phyloP scores from a whole-genome alignment of 1,140 invertebrate species.

The Pseudomyrmex dendroicus region DNA sequence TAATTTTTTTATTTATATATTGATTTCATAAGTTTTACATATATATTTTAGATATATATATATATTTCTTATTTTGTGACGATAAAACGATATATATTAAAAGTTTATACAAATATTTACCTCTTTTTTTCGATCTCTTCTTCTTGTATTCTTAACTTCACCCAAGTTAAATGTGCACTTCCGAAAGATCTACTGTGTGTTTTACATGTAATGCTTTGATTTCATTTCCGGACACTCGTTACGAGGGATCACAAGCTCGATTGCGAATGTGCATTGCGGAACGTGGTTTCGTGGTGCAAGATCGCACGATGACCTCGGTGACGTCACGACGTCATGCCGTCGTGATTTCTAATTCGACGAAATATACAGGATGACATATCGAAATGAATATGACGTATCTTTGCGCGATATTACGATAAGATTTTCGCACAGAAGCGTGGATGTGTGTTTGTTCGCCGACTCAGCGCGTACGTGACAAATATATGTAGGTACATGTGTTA shows the following conservation, averaged over 20 bases:
- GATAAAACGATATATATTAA: too few species aligned
- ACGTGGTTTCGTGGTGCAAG: conserved; percentile 22
- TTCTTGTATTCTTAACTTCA: background rate
- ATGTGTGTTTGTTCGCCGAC: background rate
- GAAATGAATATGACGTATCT: conserved; percentile 47
- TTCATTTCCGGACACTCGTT: background rate
- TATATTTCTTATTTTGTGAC: too few species aligned
- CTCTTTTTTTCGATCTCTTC: background rate
- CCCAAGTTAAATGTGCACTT: background rate
- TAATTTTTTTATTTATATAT: background rate
- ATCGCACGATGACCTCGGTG: conserved; percentile 25
- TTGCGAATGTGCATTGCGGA: background rate
- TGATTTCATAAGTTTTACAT: background rate
- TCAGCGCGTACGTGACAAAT: too few species aligned
- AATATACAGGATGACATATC: conserved; percentile 22
- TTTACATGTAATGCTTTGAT: background rate
- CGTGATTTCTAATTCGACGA: conserved; percentile 47
- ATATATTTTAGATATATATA: too few species aligned
- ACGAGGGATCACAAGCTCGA: background rate
- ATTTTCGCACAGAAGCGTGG: background rate
- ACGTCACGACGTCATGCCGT: conserved; percentile 16
- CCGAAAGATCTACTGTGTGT: background rate
- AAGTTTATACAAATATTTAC: background rate
- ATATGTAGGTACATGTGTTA: too few species aligned
- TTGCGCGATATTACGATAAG: conserved; percentile 26